Conservation (phyloP, 2,797 vertebrate genomes). For the Emys orbicularis region DNA sequence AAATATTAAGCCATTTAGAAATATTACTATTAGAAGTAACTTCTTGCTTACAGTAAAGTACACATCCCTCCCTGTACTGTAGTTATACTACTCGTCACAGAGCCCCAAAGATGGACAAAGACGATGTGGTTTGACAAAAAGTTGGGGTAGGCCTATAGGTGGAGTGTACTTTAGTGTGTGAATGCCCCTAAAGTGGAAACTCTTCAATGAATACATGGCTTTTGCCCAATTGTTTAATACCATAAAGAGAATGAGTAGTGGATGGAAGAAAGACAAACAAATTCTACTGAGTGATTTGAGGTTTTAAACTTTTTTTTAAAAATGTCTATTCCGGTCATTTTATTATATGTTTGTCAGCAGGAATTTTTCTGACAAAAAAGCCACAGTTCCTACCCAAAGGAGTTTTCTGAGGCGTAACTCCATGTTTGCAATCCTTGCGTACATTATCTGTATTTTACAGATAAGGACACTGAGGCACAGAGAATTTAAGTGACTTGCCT, state of each 20-base stretch:
- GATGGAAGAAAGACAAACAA: neutral
- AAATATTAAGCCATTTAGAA: neutral
- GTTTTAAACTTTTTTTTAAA: neutral
- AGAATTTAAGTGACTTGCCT: constrained; percentile 57
- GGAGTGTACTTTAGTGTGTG: constrained; percentile 20
- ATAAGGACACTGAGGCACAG: constrained; percentile 61
- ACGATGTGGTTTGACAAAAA: neutral
- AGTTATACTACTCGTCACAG: neutral
- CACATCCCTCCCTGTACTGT: neutral
- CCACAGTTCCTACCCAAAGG: constrained; percentile 46
- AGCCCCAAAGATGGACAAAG: neutral
- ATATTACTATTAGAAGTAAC: neutral
- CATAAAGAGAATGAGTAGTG: constrained; percentile 14
- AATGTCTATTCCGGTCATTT: constrained; percentile 11
- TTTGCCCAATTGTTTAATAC: neutral
- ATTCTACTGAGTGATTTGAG: too few species aligned
- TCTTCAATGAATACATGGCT: constrained; percentile 25
- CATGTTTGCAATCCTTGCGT: constrained; percentile 45
- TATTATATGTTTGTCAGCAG: neutral
- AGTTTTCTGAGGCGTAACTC: constrained; percentile 41
- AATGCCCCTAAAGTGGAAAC: constrained; percentile 27
- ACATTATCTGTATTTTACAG: constrained; percentile 45
- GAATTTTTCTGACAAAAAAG: constrained; percentile 46
- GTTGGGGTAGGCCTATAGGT: neutral
- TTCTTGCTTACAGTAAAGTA: neutral